Evolutionary conservation across 2,888 invertebrate genomes (phyloP), one percentile per base, ranked within the genome.

Genomic region (Tiphia femorata): DNA sequence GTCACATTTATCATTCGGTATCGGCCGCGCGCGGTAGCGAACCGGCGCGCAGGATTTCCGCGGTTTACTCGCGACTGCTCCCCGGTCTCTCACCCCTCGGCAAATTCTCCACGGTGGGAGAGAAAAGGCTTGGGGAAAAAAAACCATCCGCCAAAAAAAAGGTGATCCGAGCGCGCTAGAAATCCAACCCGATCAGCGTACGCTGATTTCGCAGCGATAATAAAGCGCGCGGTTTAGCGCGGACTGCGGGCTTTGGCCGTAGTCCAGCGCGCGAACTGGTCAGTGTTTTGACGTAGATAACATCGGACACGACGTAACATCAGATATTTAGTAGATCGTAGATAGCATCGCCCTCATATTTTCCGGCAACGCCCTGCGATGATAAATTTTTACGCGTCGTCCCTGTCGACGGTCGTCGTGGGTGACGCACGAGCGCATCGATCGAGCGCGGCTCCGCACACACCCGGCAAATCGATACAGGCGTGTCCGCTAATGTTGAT

Each of bases 1-100:
- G 25, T 40, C 60, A 41, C 60, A 59, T 72, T 72, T 62, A 62
- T 64, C 65, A 65, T 68, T 57, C 50, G 37, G 46, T 62, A 63
- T 70, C 29, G 10, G 6, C 29, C 10, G 29, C 6, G 29, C 29
- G 6, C 29, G 12, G 33, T 33, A 29, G n/a, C n/a, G n/a, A 29
- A 29, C 10, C 29, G 29, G 29, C 29, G 12, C 29, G 7, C 3
- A 29, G n/a, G n/a, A n/a, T n/a, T n/a, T 12, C 2, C 3, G 29
- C 33, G 33, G 14, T 33, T 14, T n/a, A 7, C 33, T 33, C 33
- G n/a, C 33, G 29, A 12, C 7, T 12, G 33, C n/a, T n/a, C n/a
- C n/a, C n/a, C n/a, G n/a, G n/a, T n/a, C n/a, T n/a, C n/a, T n/a
- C n/a, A n/a, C n/a, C n/a, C n/a, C n/a, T n/a, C n/a, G n/a, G n/a